Base-by-base conservation (phyloP, 2,888 invertebrate species). In the Caenorhabditis afra region DNA sequence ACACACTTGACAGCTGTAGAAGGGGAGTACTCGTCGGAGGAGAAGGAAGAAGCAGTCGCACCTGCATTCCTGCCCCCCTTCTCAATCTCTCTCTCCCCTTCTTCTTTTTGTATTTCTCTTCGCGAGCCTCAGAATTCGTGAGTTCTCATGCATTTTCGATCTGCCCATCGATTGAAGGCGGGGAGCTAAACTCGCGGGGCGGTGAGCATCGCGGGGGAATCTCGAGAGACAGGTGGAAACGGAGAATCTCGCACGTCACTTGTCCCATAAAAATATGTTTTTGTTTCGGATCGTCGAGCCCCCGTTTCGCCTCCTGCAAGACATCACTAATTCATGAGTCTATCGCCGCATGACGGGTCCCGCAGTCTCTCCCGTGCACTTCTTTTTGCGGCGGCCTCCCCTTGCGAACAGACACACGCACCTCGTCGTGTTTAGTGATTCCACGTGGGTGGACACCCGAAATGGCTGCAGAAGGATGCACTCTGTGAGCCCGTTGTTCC, bases 241-340 rank as follows among this genome's bases (percentile, higher is more conserved):
- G 50, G 12, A 20, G 52, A 52, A n/a, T n/a, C n/a, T 50, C 50
- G 18, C 29, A 11, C 52, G 29, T 52, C 52, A 52, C 35, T 62
- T 62, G 39, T 44, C 20, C 53, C 44, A 29, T 65, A 20, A 65
- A 65, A 65, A 53, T 57, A 41, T 58, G 29, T 65, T 52, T 65
- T 41, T 65, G 20, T 67, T 16, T 67, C 41, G n/a, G 49, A 53
- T 37, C 23, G 20, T 23, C 29, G 52, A 47, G 37, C 37, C 23
- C 16, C 41, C 44, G 35, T 18, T 11, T 22, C 18, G 22, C n/a
- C 61, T 14, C 14, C 58, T 18, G 45, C 45, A 23, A 39, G 58
- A 29, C 62, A 71, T 71, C 71, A 64, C 71, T 71, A 64, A 71
- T 71, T 71, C 71, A 71, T 57, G 71, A 71, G 64, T 39, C 64